Conservation (phyloP, 2,797 vertebrate genomes). For the Acanthis flammea region DNA sequence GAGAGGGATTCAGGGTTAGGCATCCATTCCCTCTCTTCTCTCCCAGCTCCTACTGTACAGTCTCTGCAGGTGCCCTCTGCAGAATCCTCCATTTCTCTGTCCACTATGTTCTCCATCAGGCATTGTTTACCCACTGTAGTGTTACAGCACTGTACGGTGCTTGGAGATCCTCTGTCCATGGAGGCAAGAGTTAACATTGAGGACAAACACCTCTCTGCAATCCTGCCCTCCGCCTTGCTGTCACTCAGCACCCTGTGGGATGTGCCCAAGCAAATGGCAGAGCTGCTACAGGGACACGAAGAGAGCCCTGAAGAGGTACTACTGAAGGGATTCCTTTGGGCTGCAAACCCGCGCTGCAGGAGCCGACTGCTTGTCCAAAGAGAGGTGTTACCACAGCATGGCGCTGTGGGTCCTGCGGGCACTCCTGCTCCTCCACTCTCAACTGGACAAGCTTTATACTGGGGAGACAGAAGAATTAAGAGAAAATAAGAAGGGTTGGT, state of each 20-base stretch:
- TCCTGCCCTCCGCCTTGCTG: neutral
- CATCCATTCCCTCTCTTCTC: neutral
- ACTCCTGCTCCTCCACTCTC: rapidly evolving
- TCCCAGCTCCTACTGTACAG: neutral
- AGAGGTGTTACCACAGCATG: neutral
- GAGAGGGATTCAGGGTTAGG: neutral
- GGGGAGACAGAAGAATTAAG: neutral
- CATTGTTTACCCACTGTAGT: neutral
- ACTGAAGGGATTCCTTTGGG: neutral
- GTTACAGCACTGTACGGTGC: neutral
- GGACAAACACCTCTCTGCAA: neutral
- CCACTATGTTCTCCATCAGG: neutral
- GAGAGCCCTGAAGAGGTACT: neutral
- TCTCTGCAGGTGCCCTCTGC: neutral
- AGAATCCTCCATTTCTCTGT: neutral
- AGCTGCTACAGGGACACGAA: neutral
- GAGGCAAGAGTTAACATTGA: neutral
- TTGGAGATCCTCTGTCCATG: neutral
- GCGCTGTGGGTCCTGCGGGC: neutral
- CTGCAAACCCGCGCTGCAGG: neutral
- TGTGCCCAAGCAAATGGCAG: neutral
- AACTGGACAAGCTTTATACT: neutral
- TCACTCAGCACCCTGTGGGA: neutral
- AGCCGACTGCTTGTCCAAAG: neutral
- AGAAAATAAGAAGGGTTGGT: neutral